A percentile compares a stretch with the other conserved stretches of the same genome.
These are phyloP conservation scores for Cyaniris semiargus DNA, from an alignment of 2,888 invertebrate species.

Conservation along the genomic window DNA sequence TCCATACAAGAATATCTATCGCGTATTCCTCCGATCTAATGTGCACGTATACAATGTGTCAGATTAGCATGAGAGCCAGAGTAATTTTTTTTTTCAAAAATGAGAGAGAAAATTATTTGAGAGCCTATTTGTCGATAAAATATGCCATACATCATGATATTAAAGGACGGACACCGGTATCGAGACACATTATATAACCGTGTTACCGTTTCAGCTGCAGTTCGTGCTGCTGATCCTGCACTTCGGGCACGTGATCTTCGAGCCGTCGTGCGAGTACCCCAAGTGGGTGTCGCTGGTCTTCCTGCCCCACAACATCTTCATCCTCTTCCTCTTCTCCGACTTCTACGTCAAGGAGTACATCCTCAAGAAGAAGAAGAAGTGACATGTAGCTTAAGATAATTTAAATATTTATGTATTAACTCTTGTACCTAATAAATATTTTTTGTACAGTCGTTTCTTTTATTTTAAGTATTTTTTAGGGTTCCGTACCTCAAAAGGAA, in stretches of 20 bases:
- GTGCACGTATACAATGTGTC: too few relatives aligned
- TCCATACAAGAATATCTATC: too few relatives aligned
- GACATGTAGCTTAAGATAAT: constrained; percentile 42
- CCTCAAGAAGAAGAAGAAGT: constrained; percentile 65
- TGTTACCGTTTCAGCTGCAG: constrained; percentile 72
- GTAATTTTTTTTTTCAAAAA: too few relatives aligned
- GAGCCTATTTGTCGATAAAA: too few relatives aligned
- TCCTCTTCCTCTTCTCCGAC: constrained; percentile 83
- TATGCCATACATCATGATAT: too few relatives aligned
- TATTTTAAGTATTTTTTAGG: neutral
- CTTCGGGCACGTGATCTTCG: constrained; percentile 77
- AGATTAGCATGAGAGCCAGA: too few relatives aligned
- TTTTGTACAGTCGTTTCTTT: neutral
- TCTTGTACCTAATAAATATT: neutral
- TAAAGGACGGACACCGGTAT: too few relatives aligned
- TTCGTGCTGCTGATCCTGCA: constrained; percentile 83
- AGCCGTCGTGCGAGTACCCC: constrained; percentile 82
- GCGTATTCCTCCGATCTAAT: too few relatives aligned
- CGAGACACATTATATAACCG: neutral
- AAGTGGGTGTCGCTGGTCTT: constrained; percentile 79
- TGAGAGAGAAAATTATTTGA: too few relatives aligned
- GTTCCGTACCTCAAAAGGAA: too few relatives aligned
- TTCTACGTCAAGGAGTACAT: constrained; percentile 86
- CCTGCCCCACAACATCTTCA: constrained; percentile 84
- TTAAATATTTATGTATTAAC: constrained; percentile 21